Conservation (phyloP, 35 echinoderm and acorn worm species). For the Lytechinus pictus region DNA sequence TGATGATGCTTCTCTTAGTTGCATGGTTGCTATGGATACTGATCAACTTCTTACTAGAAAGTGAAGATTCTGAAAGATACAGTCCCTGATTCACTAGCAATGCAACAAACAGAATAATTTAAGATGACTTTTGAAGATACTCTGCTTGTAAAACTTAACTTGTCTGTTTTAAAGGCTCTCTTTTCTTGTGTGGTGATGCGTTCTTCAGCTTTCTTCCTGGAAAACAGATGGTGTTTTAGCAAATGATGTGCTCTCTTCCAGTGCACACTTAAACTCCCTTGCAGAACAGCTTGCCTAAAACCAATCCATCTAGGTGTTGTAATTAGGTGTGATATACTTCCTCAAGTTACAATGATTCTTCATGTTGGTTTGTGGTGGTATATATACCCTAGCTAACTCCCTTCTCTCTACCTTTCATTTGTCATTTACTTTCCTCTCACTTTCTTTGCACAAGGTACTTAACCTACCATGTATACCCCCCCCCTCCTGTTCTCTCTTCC, state of each 20-base stretch:
- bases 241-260: background rate
- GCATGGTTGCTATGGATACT: slow-evolving; percentile 34
- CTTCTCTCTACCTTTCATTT: background rate
- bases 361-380: background rate
- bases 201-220: background rate
- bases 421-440: background rate
- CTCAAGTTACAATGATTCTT: background rate
- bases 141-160: background rate
- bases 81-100: background rate
- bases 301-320: background rate
- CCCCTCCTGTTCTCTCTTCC: background rate
- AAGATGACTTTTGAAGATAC: background rate
- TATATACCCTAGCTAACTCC: background rate
- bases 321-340: background rate
- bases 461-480: background rate
- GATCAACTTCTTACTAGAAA: background rate
- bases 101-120: background rate
- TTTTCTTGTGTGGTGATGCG: background rate
- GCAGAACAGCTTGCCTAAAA: background rate
- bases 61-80: background rate
- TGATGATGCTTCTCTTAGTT: slow-evolving; percentile 20
- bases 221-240: background rate
- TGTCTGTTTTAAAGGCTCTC: background rate
- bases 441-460: background rate
- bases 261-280: background rate